Evolutionary conservation across 2,797 vertebrate genomes (phyloP).

Genomic region (Erpetoichthys calabaricus): DNA sequence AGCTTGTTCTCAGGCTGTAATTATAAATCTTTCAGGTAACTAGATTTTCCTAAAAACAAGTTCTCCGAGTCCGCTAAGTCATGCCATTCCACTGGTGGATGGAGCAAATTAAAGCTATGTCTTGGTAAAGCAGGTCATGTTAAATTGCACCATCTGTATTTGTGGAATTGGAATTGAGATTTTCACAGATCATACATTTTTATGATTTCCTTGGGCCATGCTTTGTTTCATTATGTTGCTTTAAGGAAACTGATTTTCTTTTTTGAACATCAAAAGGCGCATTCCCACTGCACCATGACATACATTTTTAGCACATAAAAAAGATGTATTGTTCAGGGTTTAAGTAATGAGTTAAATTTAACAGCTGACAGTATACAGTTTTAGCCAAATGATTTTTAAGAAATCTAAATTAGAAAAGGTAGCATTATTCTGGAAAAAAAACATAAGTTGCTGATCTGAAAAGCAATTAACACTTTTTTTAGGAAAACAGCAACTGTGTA

Average conservation of each 20-base stretch:
- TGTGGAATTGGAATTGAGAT: constrained; percentile 7
- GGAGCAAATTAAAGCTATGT: too few relatives aligned
- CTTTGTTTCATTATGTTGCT: constrained; percentile 23
- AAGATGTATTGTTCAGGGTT: constrained; percentile 36
- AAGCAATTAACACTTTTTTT: constrained; percentile 26
- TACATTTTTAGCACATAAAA: constrained; percentile 12
- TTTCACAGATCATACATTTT: constrained; percentile 29
- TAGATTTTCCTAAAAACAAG: too few relatives aligned
- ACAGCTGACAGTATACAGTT: too few relatives aligned
- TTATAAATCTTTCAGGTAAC: too few relatives aligned
- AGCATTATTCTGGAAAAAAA: too few relatives aligned
- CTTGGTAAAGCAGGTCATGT: too few relatives aligned
- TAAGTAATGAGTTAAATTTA: constrained; percentile 30
- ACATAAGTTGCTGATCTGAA: not conserved
- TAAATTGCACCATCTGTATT: not conserved
- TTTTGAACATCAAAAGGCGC: constrained; percentile 6
- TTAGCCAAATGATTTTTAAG: too few relatives aligned
- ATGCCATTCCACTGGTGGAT: too few relatives aligned
- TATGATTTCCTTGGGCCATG: constrained; percentile 22
- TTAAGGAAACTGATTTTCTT: constrained; percentile 18
- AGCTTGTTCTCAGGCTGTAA: too few relatives aligned
- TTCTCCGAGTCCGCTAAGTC: too few relatives aligned
- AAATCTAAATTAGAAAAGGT: too few relatives aligned
- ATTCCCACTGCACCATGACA: constrained; percentile 9
- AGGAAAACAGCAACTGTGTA: constrained; percentile 23